phyloP scores from a whole-genome alignment of 2,113 vertebrate genomes.

The Synchiropus splendidus region DNA sequence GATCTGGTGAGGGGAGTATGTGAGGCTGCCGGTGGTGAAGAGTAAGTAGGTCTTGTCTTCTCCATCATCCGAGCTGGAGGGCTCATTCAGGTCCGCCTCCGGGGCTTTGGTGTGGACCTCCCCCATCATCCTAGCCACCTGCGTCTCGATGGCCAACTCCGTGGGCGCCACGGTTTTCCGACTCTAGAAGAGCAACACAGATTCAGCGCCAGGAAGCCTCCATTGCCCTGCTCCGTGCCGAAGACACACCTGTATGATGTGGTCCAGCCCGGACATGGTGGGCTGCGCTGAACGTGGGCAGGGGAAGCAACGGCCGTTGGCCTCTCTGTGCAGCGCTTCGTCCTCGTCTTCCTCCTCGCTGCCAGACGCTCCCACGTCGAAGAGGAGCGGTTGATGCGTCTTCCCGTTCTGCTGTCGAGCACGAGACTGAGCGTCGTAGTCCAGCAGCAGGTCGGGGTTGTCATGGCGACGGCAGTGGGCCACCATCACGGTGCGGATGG shows the following conservation, averaged over 20 bases:
- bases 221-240: background rate
- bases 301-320: constrained; percentile 12
- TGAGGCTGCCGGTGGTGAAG: constrained; percentile 95
- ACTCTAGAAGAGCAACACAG: constrained; percentile 24
- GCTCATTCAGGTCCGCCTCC: constrained; percentile 48
- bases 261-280: constrained; percentile 53
- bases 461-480: constrained; percentile 85
- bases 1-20: constrained; percentile 95
- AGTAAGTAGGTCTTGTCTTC: constrained; percentile 84
- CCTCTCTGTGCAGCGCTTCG: constrained; percentile 17
- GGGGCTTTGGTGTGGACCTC: constrained; percentile 70
- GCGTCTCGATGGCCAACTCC: constrained; percentile 72
- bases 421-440: constrained; percentile 67
- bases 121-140: constrained; percentile 79
- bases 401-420: constrained; percentile 30
- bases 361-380: constrained; percentile 70
- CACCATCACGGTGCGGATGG: constrained; percentile 92
- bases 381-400: constrained; percentile 58
- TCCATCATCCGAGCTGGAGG: constrained; percentile 31
- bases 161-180: constrained; percentile 39
- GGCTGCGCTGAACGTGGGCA: constrained; percentile 32
- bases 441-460: constrained; percentile 78
- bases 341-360: constrained; percentile 64
- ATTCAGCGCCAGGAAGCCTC: background rate
- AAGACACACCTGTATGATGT: constrained; percentile 50